These are phyloP conservation scores for Enteromius argenteus DNA, from an alignment of 2,797 vertebrate genomes.

Conservation along the genomic window DNA sequence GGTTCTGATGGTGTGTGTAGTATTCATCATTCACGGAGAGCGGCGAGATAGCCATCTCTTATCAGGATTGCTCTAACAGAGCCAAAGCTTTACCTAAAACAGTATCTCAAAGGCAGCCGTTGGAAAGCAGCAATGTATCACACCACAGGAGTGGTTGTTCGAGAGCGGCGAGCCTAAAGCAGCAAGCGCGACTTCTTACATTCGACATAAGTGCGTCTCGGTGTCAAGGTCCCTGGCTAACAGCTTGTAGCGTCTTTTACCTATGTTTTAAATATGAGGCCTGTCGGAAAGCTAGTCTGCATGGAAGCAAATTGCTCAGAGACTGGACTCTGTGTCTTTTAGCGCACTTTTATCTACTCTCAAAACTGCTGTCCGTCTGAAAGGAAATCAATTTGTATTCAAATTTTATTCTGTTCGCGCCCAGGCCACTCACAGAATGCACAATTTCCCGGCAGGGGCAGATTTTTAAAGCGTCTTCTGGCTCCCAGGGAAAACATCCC, in stretches of 20 bases:
- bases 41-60: slow-evolving; percentile 45
- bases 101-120: slow-evolving; percentile 32
- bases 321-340: background rate
- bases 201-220: background rate
- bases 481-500: slow-evolving; percentile 51
- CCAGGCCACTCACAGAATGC: background rate
- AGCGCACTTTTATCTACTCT: slow-evolving; percentile 3
- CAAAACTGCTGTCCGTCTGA: background rate
- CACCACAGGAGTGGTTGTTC: background rate
- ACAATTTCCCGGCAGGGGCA: background rate
- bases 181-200: background rate
- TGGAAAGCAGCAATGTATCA: slow-evolving; percentile 41
- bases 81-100: slow-evolving; percentile 44
- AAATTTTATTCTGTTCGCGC: slow-evolving; percentile 23
- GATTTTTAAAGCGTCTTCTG: slow-evolving; percentile 13
- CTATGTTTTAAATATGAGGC: slow-evolving; percentile 44
- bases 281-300: background rate
- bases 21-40: slow-evolving; percentile 39
- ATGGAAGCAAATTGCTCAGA: slow-evolving; percentile 4
- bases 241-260: slow-evolving; percentile 26
- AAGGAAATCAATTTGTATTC: slow-evolving; percentile 31
- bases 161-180: background rate
- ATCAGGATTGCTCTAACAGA: slow-evolving; percentile 43
- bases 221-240: background rate
- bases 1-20: slow-evolving; percentile 28